phyloP scores from a whole-genome alignment of 2,797 vertebrate genomes.

The Rousettus madagascariensis region DNA sequence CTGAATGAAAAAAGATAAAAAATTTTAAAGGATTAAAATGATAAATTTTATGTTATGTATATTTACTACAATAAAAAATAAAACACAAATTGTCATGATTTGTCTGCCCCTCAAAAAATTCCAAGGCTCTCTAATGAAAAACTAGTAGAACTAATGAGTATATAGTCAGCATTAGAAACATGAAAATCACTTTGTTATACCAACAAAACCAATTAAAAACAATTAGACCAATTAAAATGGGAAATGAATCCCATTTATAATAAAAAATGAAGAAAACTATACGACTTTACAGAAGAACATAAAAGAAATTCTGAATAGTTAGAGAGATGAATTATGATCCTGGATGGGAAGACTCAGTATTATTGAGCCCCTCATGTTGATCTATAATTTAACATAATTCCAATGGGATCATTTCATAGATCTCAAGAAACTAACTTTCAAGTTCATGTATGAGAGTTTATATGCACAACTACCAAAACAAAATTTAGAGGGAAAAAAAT shows the following conservation, averaged over 20 bases:
- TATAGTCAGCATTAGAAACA: conserved; percentile 10
- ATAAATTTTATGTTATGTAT: not conserved
- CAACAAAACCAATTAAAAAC: not conserved
- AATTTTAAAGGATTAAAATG: not conserved
- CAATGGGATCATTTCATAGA: not conserved
- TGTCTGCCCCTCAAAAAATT: not conserved
- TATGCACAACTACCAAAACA: not conserved
- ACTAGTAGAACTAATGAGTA: not conserved
- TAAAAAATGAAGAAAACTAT: not conserved
- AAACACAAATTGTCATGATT: not conserved
- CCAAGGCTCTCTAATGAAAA: not conserved
- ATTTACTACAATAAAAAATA: not conserved
- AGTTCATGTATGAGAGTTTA: not conserved
- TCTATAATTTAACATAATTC: not conserved
- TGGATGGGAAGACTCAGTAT: not conserved
- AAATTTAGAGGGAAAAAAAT: not conserved
- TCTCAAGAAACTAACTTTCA: conserved; percentile 19
- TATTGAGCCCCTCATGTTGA: not conserved
- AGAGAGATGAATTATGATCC: not conserved
- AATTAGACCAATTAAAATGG: not conserved
- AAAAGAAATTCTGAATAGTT: not conserved
- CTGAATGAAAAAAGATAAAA: not conserved
- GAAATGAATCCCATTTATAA: not conserved
- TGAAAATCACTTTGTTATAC: not conserved
- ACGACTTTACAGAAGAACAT: not conserved